Base-by-base conservation (phyloP, 2,888 invertebrate species). In the Rugalucina vietnamica region DNA sequence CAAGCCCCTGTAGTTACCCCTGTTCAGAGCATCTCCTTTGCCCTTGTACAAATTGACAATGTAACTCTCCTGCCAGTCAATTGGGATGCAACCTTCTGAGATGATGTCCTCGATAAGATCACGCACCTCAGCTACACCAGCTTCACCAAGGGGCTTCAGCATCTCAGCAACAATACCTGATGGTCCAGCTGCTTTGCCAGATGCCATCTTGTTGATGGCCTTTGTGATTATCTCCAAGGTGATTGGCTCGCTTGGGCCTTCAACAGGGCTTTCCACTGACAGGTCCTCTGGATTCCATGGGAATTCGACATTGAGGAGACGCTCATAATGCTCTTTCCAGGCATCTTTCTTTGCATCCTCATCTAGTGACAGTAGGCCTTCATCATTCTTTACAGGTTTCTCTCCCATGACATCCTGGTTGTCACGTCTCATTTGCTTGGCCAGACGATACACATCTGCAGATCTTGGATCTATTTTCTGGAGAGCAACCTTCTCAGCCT, bases 251-350 rank as follows among this genome's bases (percentile, higher is more conserved):
- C 50, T 49, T 34, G 34, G 75, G n/a, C 54, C 75, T n/a, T n/a
- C n/a, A n/a, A n/a, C n/a, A n/a, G n/a, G n/a, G n/a, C n/a, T n/a
- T n/a, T n/a, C 54, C 54, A n/a, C 54, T 54, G 54, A n/a, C 54
- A 54, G 54, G 54, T n/a, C 54, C n/a, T 21, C 75, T 49, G 49
- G 69, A 5, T 65, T 69, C 79, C 79, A 79, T 74, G 32, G 69
- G 37, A 80, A 80, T 70, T 75, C 80, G n/a, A 80, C 75, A 54
- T 75, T 80, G n/a, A 80, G 75, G 18, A 76, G 54, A n/a, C n/a
- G n/a, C n/a, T n/a, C n/a, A n/a, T n/a, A n/a, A n/a, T 54, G n/a
- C 12, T 54, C 18, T 54, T 21, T 21, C 54, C 54, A 54, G 4
- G 54, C 54, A 21, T 8, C n/a, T n/a, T 54, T 54, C 54, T 79